Conservation (phyloP, 2,113 vertebrate genomes). For the Naja naja region DNA sequence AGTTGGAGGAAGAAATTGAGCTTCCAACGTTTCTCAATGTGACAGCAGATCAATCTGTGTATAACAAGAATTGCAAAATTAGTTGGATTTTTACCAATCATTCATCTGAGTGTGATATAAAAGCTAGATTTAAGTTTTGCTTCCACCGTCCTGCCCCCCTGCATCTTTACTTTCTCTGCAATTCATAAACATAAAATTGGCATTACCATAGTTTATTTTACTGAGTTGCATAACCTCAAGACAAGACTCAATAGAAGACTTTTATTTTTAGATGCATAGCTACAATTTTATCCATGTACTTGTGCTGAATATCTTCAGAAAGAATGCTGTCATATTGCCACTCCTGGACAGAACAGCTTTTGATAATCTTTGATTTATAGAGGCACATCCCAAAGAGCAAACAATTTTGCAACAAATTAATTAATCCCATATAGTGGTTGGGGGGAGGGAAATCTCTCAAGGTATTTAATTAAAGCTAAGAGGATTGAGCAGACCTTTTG, state of each 20-base stretch:
- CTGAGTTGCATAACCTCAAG: not conserved
- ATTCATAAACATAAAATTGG: not conserved
- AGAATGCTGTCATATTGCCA: not conserved
- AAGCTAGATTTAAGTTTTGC: not conserved
- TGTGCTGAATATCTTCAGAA: not conserved
- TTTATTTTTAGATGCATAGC: not conserved
- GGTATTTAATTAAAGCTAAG: slow-evolving; percentile 64
- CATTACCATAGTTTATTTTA: not conserved
- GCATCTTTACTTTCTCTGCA: not conserved
- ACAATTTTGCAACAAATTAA: slow-evolving; percentile 4
- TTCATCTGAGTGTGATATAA: not conserved
- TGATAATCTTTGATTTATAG: not conserved
- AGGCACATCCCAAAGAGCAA: not conserved
- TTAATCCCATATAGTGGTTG: slow-evolving; percentile 24
- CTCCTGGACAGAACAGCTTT: not conserved
- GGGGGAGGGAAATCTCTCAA: slow-evolving; percentile 45
- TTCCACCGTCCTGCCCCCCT: not conserved
- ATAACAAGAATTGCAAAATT: not conserved
- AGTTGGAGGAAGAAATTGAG: not conserved
- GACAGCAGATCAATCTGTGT: not conserved
- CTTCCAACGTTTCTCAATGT: not conserved
- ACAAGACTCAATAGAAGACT: too few relatives aligned
- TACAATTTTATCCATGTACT: not conserved
- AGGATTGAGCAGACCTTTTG: slow-evolving; percentile 11
- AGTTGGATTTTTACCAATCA: not conserved